A percentile compares a stretch with the other conserved stretches of the same genome.
Conservation (phyloP, 37 sponge, comb jelly and placozoan species). For the Spongilla lacustris region DNA sequence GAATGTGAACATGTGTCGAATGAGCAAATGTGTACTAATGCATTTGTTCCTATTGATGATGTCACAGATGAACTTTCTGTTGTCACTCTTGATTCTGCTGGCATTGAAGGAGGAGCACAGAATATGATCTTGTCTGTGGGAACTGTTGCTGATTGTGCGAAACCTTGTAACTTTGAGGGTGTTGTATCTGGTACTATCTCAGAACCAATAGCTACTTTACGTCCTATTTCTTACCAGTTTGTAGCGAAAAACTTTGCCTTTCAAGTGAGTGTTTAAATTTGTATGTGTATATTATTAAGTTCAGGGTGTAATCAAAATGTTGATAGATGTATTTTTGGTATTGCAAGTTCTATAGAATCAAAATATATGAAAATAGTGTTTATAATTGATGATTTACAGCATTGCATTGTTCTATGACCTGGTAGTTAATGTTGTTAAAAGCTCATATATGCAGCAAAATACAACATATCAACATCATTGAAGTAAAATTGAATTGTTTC, state of each 20-base stretch:
- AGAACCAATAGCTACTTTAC: background rate
- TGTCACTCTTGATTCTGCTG: background rate
- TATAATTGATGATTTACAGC: no score
- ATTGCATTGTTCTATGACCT: no score
- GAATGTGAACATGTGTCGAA: no score
- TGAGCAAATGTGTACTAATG: background rate
- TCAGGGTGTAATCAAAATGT: background rate
- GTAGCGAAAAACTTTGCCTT: background rate
- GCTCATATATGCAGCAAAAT: no score
- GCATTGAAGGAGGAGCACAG: background rate
- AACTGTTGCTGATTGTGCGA: background rate
- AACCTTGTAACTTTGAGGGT: background rate
- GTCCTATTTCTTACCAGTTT: background rate
- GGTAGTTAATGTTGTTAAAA: no score
- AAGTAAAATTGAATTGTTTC: no score
- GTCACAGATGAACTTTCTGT: background rate
- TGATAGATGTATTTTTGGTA: no score
- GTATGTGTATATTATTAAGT: no score
- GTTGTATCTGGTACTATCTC: background rate
- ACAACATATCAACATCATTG: no score
- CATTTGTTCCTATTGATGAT: background rate
- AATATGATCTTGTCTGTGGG: background rate
- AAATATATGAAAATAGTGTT: no score
- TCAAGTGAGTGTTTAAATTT: background rate
- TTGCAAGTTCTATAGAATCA: no score